Evolutionary conservation across 2,113 vertebrate genomes (phyloP), one percentile per base, ranked within the genome.

Genomic region (Uria aalge): DNA sequence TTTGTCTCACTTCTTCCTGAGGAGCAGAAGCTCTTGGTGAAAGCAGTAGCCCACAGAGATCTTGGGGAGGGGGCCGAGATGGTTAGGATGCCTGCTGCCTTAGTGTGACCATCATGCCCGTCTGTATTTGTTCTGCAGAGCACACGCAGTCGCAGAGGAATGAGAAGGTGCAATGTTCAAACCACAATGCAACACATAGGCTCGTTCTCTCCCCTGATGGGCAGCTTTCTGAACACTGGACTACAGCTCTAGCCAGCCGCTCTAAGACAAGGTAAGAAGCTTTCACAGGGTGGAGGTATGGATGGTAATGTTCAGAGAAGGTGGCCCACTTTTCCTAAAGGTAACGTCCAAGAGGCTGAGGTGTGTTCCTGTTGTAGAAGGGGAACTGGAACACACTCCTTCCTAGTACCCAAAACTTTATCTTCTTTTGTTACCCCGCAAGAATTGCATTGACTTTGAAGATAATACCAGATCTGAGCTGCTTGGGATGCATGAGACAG

Each of bases 101-200:
- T 23, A 57, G 21, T 0, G 0, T 78, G 38, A 71, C 36, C 0
- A 0, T 36, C 0, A 0, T 43, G 57, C 22, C 48, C 80, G 30
- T 56, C 38, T n/a, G 22, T 74, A 1, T 80, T n/a, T 68, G 47
- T 63, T 47, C 60, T 88, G 38, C 74, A 97, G 97, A 41, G 38
- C 1, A 1, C 12, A 3, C 10, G 2, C 32, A n/a, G 20, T 15
- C 5, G 0, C 90, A 40, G 92, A 30, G 47, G 45, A 57, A 64
- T 0, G 18, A 23, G 85, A 15, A 52, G 52, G 26, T 87, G 55
- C 11, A 2, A 4, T 96, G 83, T 38, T 82, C 96, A 55, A 97
- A 85, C 59, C 90, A 90, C 2, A 76, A 82, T 29, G 63, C 7
- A 17, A 93, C 94, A 7, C 94, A 96, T 5, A 47, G 0, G 1